phyloP scores from a whole-genome alignment of 2,797 vertebrate species.

The Pelobates cultripes region DNA sequence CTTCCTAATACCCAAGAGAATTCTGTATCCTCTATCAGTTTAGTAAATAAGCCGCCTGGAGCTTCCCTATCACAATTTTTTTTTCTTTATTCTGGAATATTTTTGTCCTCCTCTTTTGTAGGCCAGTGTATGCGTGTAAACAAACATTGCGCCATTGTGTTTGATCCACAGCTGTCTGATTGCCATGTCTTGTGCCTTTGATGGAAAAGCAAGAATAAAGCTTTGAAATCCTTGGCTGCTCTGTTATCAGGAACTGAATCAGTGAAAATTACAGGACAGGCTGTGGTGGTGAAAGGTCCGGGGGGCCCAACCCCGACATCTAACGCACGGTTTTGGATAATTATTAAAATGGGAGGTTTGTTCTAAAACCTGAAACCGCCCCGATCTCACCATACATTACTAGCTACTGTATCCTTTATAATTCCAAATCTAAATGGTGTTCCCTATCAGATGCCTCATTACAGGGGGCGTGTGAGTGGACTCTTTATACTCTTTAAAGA shows the following conservation, averaged over 20 bases:
- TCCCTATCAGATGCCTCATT: no score
- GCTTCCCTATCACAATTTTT: no score
- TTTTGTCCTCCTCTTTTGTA: no score
- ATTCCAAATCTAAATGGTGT: no score
- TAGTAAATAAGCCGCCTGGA: no score
- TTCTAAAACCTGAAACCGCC: conserved; percentile 6
- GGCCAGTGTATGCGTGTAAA: neutral
- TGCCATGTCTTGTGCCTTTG: neutral
- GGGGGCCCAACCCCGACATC: neutral
- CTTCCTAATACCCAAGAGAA: no score
- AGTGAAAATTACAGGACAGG: conserved; percentile 25
- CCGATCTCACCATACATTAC: conserved; percentile 3
- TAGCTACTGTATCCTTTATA: neutral
- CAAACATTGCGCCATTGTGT: neutral
- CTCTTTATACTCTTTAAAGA: no score
- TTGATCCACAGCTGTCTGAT: neutral
- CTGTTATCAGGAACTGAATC: conserved; percentile 22
- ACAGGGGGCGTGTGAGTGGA: no score
- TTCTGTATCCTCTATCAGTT: no score
- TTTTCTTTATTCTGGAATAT: no score
- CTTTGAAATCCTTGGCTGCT: conserved; percentile 17
- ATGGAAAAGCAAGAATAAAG: conserved; percentile 19
- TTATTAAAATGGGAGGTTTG: conserved; percentile 23
- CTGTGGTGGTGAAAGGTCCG: conserved; percentile 1
- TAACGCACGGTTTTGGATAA: conserved; percentile 6